Base-by-base conservation (phyloP, 2,113 vertebrate species). In the Sceloporus tristichus region DNA sequence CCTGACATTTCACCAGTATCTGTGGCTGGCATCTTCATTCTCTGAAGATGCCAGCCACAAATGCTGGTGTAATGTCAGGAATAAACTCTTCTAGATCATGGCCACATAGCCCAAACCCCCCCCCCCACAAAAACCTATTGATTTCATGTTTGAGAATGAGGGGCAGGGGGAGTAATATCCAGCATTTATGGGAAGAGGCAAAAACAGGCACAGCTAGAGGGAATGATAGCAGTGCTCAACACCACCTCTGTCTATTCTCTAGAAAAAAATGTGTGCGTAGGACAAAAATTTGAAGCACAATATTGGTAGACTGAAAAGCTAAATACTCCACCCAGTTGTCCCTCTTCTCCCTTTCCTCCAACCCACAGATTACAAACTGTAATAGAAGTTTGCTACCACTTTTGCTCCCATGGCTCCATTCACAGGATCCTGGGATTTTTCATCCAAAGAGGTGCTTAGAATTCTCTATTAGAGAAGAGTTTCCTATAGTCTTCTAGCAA, bases 111-210 rank as follows among this genome's bases (percentile, higher is more conserved):
- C 34, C 34, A 34, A 34, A 34, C 87, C 16, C 62, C 62, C 62
- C 62, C 14, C 56, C 56, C 56, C 56, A 59, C 34, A 34, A 34
- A 34, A 34, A 34, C 34, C 16, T 84, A 62, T 16, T 73, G 19
- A 53, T 59, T 78, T 88, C 59, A 87, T 79, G 42, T 56, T 86
- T 3, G n/a, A 86, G 65, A 34, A 25, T 79, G 34, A 1, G 48
- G 48, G 48, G 48, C 48, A 56, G 11, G 40, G 38, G 23, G 29
- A 53, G 34, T 68, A 68, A 86, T 54, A 53, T 38, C 48, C 23
- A 78, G 18, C 14, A 23, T 18, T 84, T 48, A 79, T 48, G 38
- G 19, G 48, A 48, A 79, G 10, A 62, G 38, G 79, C 70, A 74
- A 75, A 66, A 56, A 56, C 25, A 79, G 29, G 65, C 16, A 11